Evolutionary conservation across 2,113 vertebrate species (phyloP), one percentile per base, ranked within the genome.

Genomic region (Protomyctophum bolini): DNA sequence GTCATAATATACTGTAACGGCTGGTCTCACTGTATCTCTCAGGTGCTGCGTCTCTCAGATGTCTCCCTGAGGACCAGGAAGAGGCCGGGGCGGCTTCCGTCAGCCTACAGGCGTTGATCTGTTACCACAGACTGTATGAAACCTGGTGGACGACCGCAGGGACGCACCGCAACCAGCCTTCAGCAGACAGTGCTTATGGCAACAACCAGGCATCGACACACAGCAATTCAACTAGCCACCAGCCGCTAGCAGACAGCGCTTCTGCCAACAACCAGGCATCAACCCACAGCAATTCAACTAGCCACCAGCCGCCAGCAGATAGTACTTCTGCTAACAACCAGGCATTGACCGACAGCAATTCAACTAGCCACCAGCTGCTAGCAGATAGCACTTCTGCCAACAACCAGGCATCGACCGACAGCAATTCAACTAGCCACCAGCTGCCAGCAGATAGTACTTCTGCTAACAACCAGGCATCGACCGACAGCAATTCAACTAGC

Each of bases 71-170:
- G 5, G 33, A 41, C 33, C 33, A 41, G 7, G 85, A 83, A 55
- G 68, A 87, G 3, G 86, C 86, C 58, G 72, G 62, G 51, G 90
- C 88, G 0, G 93, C 95, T 4, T 88, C 86, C 62, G 76, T 56
- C 73, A 96, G 95, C 55, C 86, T 98, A 69, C 93, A 94, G 83
- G 95, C 93, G 28, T 95, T 96, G 14, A 78, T 95, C 66, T 83
- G 79, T 41, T 98, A 98, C 2, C 87, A 93, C 9, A 84, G 71
- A 7, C 80, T 99, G 8, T 98, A 98, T 58, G 83, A 94, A 5
- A 58, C 89, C 59, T 99, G 98, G 97, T 99, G 98, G 97, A 90
- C 1, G 33, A 86, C 6, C 10, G 60, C 45, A 58, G 59, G 33
- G 33, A 41, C 41, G 41, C n/a, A 10, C 7, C 12, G 9, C n/a